phyloP scores from a whole-genome alignment of 2,888 invertebrate genomes.

The Drosophila villosipedis region DNA sequence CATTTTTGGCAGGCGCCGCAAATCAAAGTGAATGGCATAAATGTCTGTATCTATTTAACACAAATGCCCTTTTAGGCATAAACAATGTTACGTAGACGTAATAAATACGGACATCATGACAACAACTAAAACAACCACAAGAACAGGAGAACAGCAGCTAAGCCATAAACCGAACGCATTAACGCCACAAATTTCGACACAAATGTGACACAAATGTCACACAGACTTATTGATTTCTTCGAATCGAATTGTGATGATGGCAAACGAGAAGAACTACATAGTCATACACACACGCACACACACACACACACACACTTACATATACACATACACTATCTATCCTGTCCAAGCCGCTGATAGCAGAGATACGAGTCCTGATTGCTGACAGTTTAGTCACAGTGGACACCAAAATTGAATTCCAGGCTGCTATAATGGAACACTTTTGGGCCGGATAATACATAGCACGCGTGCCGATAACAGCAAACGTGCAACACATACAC shows the following conservation, averaged over 20 bases:
- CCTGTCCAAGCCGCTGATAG: conserved; percentile 12
- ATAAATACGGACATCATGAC: conserved; percentile 68
- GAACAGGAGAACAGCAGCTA: conserved; percentile 23
- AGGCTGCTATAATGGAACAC: conserved; percentile 51
- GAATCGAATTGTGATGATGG: conserved; percentile 35
- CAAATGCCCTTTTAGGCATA: conserved; percentile 48
- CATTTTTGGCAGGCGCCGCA: conserved; percentile 52
- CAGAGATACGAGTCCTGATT: background rate
- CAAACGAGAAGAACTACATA: conserved; percentile 29
- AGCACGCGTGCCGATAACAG: conserved; percentile 15
- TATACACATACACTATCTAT: background rate
- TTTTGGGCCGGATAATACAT: conserved; percentile 27
- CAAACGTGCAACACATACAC: conserved; percentile 7
- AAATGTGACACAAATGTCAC: conserved; percentile 68
- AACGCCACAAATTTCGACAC: conserved; percentile 74
- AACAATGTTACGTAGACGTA: conserved; percentile 56
- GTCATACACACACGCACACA: background rate
- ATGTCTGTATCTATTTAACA: conserved; percentile 56
- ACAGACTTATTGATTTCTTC: conserved; percentile 71
- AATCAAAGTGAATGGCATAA: conserved; percentile 60
- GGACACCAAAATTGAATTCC: conserved; percentile 40
- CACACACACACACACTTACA: background rate
- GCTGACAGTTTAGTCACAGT: conserved; percentile 7
- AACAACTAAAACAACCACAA: conserved; percentile 26
- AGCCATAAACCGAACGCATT: conserved; percentile 68